Evolutionary conservation across 23 tunicate genomes (phyloP), one percentile per base, ranked within the genome.

Genomic region (Ciona savignyi): DNA sequence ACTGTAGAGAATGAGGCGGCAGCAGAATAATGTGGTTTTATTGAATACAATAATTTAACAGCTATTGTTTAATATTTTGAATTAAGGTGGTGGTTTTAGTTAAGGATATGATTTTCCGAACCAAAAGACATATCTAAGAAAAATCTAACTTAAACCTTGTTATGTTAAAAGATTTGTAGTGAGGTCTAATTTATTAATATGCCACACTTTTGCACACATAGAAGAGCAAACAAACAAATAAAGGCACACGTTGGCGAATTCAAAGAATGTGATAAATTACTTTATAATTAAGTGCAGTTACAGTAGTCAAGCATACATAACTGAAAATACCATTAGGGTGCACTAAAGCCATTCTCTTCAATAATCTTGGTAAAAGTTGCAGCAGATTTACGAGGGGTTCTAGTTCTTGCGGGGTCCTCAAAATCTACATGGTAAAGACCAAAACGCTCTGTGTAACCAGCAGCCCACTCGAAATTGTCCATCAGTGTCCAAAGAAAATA

Each of bases 381-480:
- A 30, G 90, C 90, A 21, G 97, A 90, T 60, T 84, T 84, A 70
- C 97, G 60, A 0, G 90, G 90, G 1, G 74, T 84, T 4, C 97
- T 49, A 0, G 77, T 74, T 33, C 86, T 75, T 27, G 74, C 60
- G 2, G 77, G 77, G 56, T 78, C 82, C 3, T 70, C 61, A 51
- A 90, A 90, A 63, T 90, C 97, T 21, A 90, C 97, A 33, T 84
- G 75, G 70, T 90, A 83, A 2, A 90, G 51, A 34, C 97, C 97
- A 35, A 90, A 90, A 21, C 90, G 68, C 42, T 90, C 97, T 4
- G 90, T 83, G 75, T 84, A 84, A 2, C 97, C 97, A 6, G 90
- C 97, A 23, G 73, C 77, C 97, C 97, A 90, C 35, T 90, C 97
- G 34, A 90, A 90, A 70, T 90, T 90, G 63, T 90, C 97, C 82